Conservation (phyloP, 1,140 invertebrate genomes). For the Archivesica marissinica region DNA sequence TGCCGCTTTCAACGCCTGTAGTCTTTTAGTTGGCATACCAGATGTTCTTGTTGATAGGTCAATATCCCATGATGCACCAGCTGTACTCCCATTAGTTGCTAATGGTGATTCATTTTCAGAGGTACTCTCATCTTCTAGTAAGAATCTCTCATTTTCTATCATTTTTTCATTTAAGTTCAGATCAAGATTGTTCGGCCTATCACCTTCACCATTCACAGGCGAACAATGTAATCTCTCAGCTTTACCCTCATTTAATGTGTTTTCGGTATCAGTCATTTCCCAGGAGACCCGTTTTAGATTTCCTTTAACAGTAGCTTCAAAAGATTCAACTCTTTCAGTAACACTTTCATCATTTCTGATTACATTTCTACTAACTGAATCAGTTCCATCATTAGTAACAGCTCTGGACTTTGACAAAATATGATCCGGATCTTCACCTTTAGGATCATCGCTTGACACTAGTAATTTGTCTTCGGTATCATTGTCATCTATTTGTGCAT, state of each 20-base stretch:
- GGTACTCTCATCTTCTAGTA: conserved; percentile 6
- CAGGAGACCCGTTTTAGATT: conserved; percentile 24
- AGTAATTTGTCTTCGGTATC: not conserved
- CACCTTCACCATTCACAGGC: not conserved
- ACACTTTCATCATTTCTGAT: conserved; percentile 1
- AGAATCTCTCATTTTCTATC: not conserved
- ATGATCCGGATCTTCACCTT: not conserved
- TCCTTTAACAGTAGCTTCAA: conserved; percentile 25
- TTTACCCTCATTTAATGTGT: conserved; percentile 11
- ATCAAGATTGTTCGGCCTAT: conserved; percentile 17
- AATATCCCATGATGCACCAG: conserved; percentile 68
- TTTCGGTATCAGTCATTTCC: not conserved
- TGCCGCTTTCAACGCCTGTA: conserved; percentile 43
- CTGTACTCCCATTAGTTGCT: not conserved
- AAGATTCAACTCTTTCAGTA: conserved; percentile 29
- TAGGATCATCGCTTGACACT: not conserved
- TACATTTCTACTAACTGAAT: not conserved
- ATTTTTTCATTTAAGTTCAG: conserved; percentile 30
- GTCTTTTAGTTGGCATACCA: conserved; percentile 21
- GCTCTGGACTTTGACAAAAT: not conserved
- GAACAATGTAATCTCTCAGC: not conserved
- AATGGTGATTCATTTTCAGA: not conserved
- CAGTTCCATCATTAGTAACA: not conserved
- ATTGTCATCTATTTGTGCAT: conserved; percentile 7
- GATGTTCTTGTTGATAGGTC: conserved; percentile 55